phyloP scores from a whole-genome alignment of 2,888 invertebrate genomes.

The Shargacucullia verbasci region DNA sequence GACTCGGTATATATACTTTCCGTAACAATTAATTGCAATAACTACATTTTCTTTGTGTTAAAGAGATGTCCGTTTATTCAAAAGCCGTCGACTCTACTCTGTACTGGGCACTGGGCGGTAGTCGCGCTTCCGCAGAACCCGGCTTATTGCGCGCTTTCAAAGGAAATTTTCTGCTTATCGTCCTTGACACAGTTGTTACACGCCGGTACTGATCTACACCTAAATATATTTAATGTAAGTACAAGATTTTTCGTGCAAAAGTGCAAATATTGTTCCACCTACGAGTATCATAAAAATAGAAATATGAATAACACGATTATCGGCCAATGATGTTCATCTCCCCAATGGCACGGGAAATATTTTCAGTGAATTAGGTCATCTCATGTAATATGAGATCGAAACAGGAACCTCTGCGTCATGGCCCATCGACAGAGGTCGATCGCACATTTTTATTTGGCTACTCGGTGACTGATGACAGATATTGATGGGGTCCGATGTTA shows the following conservation, averaged over 20 bases:
- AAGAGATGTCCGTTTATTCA: conserved; percentile 60
- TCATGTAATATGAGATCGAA: conserved; percentile 75
- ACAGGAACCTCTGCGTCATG: conserved; percentile 72
- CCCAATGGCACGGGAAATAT: conserved; percentile 63
- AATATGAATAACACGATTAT: conserved; percentile 43
- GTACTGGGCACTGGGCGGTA: conserved; percentile 14
- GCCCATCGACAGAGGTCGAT: conserved; percentile 69
- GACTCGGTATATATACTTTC: conserved; percentile 17
- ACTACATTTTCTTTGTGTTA: conserved; percentile 48
- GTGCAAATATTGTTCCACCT: conserved; percentile 4
- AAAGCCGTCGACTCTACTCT: conserved; percentile 37
- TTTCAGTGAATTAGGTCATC: conserved; percentile 76
- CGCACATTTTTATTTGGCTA: conserved; percentile 85
- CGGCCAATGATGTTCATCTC: conserved; percentile 49
- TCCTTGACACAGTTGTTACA: conserved; percentile 73
- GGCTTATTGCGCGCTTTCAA: conserved; percentile 65
- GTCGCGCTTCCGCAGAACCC: conserved; percentile 35
- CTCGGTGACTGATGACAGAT: conserved; percentile 83
- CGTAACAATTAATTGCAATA: conserved; percentile 15
- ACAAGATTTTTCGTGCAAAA: conserved; percentile 1
- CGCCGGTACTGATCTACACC: conserved; percentile 27
- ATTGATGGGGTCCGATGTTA: conserved; percentile 80
- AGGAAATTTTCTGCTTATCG: conserved; percentile 78
- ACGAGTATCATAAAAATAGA: conserved; percentile 17
- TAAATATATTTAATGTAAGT: conserved; percentile 2